Conservation (phyloP, 2,888 invertebrate species). For the Girardia tigrina region DNA sequence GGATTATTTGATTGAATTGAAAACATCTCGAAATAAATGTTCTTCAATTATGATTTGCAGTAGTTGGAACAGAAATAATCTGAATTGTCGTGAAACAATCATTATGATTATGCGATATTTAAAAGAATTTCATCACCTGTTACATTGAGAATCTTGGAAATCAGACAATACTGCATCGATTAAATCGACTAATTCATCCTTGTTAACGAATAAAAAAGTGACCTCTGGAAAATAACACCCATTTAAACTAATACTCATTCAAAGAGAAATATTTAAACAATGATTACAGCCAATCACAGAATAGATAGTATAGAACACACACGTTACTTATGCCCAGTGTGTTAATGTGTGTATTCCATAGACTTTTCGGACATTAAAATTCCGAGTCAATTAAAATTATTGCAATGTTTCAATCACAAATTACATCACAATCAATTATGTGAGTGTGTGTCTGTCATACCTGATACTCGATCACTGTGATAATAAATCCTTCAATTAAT, state of each 20-base stretch:
- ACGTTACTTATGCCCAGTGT: neutral
- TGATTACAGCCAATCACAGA: neutral
- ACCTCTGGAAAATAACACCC: neutral
- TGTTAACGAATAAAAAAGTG: neutral
- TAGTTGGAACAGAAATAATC: conserved; percentile 14
- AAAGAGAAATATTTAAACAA: neutral
- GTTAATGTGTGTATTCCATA: too few relatives aligned
- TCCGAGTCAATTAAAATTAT: too few relatives aligned
- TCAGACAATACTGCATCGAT: neutral
- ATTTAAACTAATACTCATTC: neutral
- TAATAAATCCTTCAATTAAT: too few relatives aligned
- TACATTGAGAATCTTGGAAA: conserved; percentile 1
- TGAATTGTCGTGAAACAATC: neutral
- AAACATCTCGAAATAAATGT: conserved; percentile 5
- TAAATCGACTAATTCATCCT: conserved; percentile 15
- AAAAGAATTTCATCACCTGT: neutral
- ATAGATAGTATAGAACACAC: neutral
- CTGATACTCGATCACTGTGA: too few relatives aligned
- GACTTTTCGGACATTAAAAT: too few relatives aligned
- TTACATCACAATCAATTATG: too few relatives aligned
- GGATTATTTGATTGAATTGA: conserved; percentile 5
- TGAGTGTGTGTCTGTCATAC: too few relatives aligned
- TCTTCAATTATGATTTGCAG: neutral
- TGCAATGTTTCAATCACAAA: neutral
- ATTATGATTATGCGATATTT: neutral